phyloP scores from a whole-genome alignment of 2,888 invertebrate species.

The Epinotia ramella region DNA sequence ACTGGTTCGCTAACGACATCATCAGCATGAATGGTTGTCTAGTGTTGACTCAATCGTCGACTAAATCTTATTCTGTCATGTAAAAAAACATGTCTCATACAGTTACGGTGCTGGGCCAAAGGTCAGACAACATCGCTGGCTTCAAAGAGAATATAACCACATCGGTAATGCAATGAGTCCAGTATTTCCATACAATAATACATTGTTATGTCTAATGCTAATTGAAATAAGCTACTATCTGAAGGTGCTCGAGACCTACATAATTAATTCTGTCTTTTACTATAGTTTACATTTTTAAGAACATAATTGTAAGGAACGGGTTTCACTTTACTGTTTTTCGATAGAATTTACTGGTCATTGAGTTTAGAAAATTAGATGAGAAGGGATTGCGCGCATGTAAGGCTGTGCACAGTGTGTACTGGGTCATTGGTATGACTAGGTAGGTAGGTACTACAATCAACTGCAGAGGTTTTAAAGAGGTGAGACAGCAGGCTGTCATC shows the following conservation, averaged over 20 bases:
- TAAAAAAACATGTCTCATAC: slow-evolving; percentile 40
- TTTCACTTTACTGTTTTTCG: not conserved
- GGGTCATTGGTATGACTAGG: too few species aligned
- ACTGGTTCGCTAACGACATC: not conserved
- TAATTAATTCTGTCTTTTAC: slow-evolving; percentile 44
- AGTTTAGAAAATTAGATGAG: not conserved
- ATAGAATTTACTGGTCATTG: too few species aligned
- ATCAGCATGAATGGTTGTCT: slow-evolving; percentile 25
- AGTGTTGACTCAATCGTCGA: slow-evolving; percentile 31
- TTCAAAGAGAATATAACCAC: slow-evolving; percentile 63
- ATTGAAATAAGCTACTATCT: slow-evolving; percentile 71
- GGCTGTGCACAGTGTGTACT: not conserved
- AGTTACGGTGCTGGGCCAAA: slow-evolving; percentile 56
- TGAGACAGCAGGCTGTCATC: too few species aligned
- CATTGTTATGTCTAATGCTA: slow-evolving; percentile 73
- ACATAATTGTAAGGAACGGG: not conserved
- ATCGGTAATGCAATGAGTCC: slow-evolving; percentile 70
- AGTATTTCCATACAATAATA: slow-evolving; percentile 82
- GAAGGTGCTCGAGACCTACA: slow-evolving; percentile 51
- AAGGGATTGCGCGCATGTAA: not conserved
- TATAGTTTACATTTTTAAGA: slow-evolving; percentile 33
- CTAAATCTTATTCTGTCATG: slow-evolving; percentile 36
- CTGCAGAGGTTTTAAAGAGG: too few species aligned
- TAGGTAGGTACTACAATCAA: too few species aligned
- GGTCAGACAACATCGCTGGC: slow-evolving; percentile 68